Evolutionary conservation across 2,888 invertebrate species (phyloP).

Genomic region (Masnerella sp.): DNA sequence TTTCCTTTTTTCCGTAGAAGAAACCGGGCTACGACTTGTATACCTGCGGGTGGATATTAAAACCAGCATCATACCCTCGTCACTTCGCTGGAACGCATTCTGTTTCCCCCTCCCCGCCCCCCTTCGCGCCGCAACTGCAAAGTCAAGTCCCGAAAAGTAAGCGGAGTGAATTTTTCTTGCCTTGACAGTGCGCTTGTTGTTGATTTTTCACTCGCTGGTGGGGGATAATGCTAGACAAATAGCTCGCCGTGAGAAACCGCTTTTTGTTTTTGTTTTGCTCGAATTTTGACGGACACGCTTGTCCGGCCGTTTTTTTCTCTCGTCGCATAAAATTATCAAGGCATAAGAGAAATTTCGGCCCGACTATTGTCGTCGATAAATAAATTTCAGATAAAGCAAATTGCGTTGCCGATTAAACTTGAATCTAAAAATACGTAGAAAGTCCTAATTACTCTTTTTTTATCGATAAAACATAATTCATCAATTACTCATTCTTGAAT

Average conservation of each 20-base stretch:
- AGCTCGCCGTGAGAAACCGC: conserved; percentile 14
- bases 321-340: no score
- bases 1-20: conserved; percentile 21
- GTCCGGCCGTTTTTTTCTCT: neutral
- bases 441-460: conserved; percentile 6
- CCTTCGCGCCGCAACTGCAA: conserved; percentile 29
- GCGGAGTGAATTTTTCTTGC: conserved; percentile 39
- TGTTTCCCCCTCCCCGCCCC: conserved; percentile 50
- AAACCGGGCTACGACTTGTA: conserved; percentile 61
- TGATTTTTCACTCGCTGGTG: conserved; percentile 17
- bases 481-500: neutral
- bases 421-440: neutral
- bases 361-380: no score
- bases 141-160: conserved; percentile 35
- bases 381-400: no score
- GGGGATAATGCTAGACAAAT: conserved; percentile 27
- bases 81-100: conserved; percentile 71
- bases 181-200: conserved; percentile 26
- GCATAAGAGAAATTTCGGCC: no score
- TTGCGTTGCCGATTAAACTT: no score
- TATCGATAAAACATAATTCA: conserved; percentile 1
- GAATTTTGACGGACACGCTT: conserved; percentile 11
- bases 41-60: conserved; percentile 77
- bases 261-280: conserved; percentile 21
- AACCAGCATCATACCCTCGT: conserved; percentile 77